phyloP scores from a whole-genome alignment of 2,888 invertebrate species.

The Trichogramma dendrolimi region DNA sequence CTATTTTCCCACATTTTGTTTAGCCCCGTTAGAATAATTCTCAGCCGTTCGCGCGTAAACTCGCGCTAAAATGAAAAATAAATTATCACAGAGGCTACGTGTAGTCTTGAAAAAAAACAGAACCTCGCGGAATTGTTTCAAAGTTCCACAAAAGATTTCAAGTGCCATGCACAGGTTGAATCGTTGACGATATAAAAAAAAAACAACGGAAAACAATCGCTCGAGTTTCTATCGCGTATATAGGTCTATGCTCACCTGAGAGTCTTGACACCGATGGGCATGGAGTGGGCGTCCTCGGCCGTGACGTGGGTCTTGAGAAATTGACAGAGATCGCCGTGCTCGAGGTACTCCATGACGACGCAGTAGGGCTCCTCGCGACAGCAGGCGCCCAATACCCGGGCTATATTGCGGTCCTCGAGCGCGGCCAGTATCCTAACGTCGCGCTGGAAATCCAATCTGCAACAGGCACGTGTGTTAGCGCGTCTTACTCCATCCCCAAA shows the following conservation, averaged over 20 bases:
- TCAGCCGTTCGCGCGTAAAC: no score
- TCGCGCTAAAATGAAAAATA: no score
- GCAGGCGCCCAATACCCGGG: slow-evolving; percentile 73
- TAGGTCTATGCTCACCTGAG: slow-evolving; percentile 53
- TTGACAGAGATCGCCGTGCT: slow-evolving; percentile 78
- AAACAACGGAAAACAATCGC: no score
- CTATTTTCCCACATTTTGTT: no score
- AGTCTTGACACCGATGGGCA: slow-evolving; percentile 60
- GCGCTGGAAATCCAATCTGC: slow-evolving; percentile 76
- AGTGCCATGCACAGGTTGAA: no score
- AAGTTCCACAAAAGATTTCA: no score
- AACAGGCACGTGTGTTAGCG: background rate
- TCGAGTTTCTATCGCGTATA: background rate
- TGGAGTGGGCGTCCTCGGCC: slow-evolving; percentile 60
- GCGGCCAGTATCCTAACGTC: slow-evolving; percentile 83
- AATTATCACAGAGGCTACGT: no score
- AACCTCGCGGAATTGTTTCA: no score
- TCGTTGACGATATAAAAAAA: no score
- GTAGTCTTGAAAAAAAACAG: no score
- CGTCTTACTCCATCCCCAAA: background rate
- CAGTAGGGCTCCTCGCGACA: slow-evolving; percentile 71
- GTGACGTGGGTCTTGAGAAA: slow-evolving; percentile 69
- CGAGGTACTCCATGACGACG: slow-evolving; percentile 79
- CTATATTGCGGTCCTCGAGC: slow-evolving; percentile 73
- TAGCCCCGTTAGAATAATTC: no score